A percentile compares a stretch with the other conserved stretches of the same genome.
phyloP scores from a whole-genome alignment of 2,113 vertebrate genomes.

The Xerus inauris region DNA sequence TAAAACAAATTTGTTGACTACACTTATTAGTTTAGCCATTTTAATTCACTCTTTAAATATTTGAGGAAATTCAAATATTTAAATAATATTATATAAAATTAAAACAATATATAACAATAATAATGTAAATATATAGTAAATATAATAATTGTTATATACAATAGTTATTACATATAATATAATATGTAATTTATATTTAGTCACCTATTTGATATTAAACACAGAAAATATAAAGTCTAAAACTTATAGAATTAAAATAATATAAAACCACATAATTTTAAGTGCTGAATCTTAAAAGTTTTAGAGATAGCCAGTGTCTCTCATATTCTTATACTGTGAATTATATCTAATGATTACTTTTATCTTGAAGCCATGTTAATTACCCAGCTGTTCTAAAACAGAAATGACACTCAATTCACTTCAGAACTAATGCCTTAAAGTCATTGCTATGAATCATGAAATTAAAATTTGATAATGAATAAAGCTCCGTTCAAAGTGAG shows the following conservation, averaged over 20 bases:
- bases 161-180: no score
- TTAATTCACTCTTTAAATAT: background rate
- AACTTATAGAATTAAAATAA: background rate
- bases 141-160: no score
- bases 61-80: background rate
- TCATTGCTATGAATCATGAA: slow-evolving; percentile 14
- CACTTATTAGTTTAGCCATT: background rate
- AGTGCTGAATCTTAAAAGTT: background rate
- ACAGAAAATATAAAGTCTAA: background rate
- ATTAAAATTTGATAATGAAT: background rate
- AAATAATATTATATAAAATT: no score
- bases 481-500: background rate
- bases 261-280: background rate
- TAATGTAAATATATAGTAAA: no score
- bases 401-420: background rate
- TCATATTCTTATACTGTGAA: background rate
- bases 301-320: background rate
- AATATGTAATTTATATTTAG: background rate
- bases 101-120: no score
- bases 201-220: background rate
- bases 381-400: slow-evolving; percentile 4
- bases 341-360: slow-evolving; percentile 38
- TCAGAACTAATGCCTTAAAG: background rate
- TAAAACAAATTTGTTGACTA: background rate
- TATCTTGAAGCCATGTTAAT: slow-evolving; percentile 31